These are phyloP conservation scores for Desmophyllum pertusum DNA, from an alignment of 92 coral and sea anemone species.

Conservation along the genomic window DNA sequence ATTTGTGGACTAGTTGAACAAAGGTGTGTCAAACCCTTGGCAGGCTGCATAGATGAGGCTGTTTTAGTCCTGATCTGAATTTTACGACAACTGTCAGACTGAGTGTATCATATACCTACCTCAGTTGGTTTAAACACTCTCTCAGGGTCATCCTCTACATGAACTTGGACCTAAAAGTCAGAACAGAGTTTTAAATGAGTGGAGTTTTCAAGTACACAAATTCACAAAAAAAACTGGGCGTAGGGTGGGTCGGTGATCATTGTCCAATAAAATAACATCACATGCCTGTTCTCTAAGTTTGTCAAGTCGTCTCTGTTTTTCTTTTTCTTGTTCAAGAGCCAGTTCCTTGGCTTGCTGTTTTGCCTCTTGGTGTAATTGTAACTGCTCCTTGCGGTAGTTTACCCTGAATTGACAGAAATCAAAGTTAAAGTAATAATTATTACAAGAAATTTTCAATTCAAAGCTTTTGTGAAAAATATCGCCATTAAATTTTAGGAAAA, in stretches of 20 bases:
- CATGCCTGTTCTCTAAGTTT: constrained; percentile 89
- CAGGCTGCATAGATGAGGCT: too few species aligned
- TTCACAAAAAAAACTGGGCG: not conserved
- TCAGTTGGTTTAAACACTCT: constrained; percentile 85
- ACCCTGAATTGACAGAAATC: too few species aligned
- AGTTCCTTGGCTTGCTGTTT: constrained; percentile 65
- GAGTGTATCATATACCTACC: constrained; percentile 53
- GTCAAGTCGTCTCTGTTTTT: constrained; percentile 78
- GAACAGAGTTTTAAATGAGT: not conserved
- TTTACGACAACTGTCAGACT: not conserved
- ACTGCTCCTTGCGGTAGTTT: constrained; percentile 80
- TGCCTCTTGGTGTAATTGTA: constrained; percentile 71
- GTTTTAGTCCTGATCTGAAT: not conserved
- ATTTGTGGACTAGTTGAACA: too few species aligned
- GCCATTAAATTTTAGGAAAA: too few species aligned
- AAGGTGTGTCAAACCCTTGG: not conserved
- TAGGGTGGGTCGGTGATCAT: not conserved
- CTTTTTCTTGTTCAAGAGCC: constrained; percentile 75
- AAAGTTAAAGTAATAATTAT: too few species aligned
- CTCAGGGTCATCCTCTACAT: constrained; percentile 80
- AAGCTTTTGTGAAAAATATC: too few species aligned
- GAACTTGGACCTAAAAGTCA: constrained; percentile 76
- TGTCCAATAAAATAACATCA: not conserved
- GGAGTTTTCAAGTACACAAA: not conserved
- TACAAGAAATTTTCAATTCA: not conserved